phyloP scores from a whole-genome alignment of 2,797 vertebrate species.

The Lepidocolaptes lacrymiger region DNA sequence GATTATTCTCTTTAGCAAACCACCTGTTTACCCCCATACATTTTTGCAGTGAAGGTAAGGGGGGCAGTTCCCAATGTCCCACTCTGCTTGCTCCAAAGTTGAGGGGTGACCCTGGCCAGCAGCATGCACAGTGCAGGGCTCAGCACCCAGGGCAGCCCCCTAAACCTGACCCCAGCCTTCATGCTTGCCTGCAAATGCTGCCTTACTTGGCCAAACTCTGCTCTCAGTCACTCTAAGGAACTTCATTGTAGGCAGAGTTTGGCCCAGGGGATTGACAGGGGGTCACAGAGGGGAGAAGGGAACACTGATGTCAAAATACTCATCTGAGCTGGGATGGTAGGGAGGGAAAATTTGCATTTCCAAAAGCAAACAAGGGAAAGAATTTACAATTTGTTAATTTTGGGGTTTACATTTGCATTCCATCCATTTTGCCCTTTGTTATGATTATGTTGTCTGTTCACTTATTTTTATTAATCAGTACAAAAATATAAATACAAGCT shows the following conservation, averaged over 20 bases:
- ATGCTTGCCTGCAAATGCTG: background rate
- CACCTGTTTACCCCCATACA: accelerated
- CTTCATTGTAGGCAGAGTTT: slow-evolving; percentile 39
- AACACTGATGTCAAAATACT: background rate
- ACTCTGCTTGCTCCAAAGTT: background rate
- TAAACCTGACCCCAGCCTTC: accelerated
- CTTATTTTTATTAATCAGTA: slow-evolving; percentile 62
- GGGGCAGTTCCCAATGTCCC: background rate
- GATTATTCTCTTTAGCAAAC: background rate
- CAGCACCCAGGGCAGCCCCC: background rate
- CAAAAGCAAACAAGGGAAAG: slow-evolving; percentile 1
- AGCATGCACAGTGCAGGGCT: background rate
- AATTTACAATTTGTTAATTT: background rate
- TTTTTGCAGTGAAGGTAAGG: background rate
- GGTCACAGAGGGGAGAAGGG: background rate
- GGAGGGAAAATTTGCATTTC: background rate
- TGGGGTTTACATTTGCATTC: background rate
- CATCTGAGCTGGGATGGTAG: background rate
- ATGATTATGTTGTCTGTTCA: slow-evolving; percentile 13
- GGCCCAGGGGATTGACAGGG: background rate
- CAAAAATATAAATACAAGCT: slow-evolving; percentile 70
- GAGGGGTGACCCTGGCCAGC: background rate
- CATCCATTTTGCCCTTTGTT: background rate
- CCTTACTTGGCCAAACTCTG: background rate
- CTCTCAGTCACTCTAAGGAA: background rate